Percentiles rank a stretch among this genome's conserved stretches.
Conservation (phyloP, 2,797 vertebrate species). For the Lindbergichthys nudifrons region DNA sequence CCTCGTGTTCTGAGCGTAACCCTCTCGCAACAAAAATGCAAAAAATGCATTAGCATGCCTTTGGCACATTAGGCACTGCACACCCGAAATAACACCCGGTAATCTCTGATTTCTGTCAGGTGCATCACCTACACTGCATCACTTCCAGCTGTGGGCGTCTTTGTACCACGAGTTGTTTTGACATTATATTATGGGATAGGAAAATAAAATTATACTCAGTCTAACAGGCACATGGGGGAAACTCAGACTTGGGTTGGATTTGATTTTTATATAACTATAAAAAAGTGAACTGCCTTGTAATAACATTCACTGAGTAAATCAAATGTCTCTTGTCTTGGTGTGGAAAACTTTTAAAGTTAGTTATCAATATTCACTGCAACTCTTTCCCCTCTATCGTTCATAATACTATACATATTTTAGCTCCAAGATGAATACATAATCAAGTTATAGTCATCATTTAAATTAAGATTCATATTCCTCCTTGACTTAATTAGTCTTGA, state of each 20-base stretch:
- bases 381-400: background rate
- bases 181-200: background rate
- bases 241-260: background rate
- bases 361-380: constrained; percentile 1
- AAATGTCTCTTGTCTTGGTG: background rate
- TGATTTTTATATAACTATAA: background rate
- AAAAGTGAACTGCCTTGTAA: too few species aligned
- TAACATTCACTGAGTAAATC: background rate
- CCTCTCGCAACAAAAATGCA: constrained; percentile 4
- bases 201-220: background rate
- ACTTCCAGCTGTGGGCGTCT: background rate
- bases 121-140: background rate
- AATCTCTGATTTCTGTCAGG: constrained; percentile 2
- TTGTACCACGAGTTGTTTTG: constrained; percentile 2
- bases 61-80: background rate
- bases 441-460: background rate
- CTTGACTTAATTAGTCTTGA: constrained; percentile 1
- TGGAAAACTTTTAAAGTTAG: background rate
- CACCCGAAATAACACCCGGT: background rate
- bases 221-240: background rate
- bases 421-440: background rate
- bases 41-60: constrained; percentile 1
- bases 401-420: background rate
- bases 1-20: constrained; percentile 1
- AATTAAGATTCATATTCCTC: constrained; percentile 5